Evolutionary conservation across 92 coral and sea anemone genomes (phyloP).

Genomic region (Epizoanthus scotinus): DNA sequence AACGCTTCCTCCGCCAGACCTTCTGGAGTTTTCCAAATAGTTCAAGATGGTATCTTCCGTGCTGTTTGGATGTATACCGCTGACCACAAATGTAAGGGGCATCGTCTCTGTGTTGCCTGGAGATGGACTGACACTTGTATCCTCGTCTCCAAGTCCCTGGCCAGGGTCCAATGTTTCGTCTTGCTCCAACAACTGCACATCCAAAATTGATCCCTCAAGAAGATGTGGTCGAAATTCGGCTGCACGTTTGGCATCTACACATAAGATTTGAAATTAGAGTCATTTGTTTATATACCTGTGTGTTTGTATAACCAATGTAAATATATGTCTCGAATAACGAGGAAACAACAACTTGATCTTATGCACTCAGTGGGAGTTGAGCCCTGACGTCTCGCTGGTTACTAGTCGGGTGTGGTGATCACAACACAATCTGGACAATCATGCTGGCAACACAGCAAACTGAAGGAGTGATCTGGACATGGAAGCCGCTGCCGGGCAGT

Average conservation of each 20-base stretch:
- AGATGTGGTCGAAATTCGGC: conserved; percentile 39
- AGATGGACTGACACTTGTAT: neutral
- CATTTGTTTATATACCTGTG: too few relatives aligned
- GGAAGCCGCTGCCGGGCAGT: too few relatives aligned
- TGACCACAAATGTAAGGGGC: conserved; percentile 43
- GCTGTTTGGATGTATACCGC: conserved; percentile 56
- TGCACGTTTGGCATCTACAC: conserved; percentile 36
- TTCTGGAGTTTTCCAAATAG: conserved; percentile 52
- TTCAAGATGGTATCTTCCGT: conserved; percentile 50
- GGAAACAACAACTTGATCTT: too few relatives aligned
- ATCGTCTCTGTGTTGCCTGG: neutral
- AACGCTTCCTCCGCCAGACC: conserved; percentile 47
- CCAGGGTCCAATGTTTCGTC: neutral
- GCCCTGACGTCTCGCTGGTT: too few relatives aligned
- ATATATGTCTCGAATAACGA: too few relatives aligned
- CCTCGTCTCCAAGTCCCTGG: neutral
- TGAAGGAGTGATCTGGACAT: too few relatives aligned
- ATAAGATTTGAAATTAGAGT: neutral
- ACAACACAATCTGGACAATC: too few relatives aligned
- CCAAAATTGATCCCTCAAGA: conserved; percentile 18
- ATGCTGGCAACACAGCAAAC: too few relatives aligned
- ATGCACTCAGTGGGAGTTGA: too few relatives aligned
- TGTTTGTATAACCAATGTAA: too few relatives aligned
- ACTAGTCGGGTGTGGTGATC: too few relatives aligned
- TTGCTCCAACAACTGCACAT: conserved; percentile 30